Conservation (phyloP, 2,888 invertebrate species). For the Drosophila melanosoma region DNA sequence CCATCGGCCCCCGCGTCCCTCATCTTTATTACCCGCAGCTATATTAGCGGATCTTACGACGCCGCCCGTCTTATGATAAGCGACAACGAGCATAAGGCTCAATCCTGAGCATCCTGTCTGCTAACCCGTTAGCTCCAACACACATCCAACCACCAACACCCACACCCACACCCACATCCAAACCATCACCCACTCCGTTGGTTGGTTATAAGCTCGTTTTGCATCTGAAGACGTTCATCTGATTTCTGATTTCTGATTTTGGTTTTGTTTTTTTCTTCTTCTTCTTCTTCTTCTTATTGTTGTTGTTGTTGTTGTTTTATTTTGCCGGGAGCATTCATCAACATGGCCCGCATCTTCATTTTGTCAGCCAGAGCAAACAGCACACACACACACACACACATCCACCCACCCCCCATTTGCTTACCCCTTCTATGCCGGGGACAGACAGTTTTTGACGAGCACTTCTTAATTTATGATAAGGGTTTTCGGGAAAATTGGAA, state of each 20-base stretch:
- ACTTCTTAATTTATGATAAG: constrained; percentile 82
- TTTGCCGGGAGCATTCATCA: constrained; percentile 67
- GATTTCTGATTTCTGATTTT: constrained; percentile 65
- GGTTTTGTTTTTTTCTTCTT: constrained; percentile 37
- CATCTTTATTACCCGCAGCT: constrained; percentile 55
- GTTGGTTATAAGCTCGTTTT: constrained; percentile 37
- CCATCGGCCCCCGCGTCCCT: background rate
- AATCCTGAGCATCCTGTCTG: constrained; percentile 41
- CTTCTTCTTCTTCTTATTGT: no score
- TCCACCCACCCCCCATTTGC: constrained; percentile 3
- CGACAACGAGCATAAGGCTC: constrained; percentile 74
- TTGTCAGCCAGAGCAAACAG: constrained; percentile 65
- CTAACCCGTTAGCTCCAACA: constrained; percentile 31
- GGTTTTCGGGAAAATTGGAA: constrained; percentile 81
- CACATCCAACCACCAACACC: background rate
- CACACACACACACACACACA: constrained; percentile 31
- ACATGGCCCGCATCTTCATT: constrained; percentile 76
- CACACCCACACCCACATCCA: background rate
- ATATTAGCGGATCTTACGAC: constrained; percentile 69
- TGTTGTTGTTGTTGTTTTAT: background rate
- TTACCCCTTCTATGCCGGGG: constrained; percentile 30
- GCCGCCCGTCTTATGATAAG: constrained; percentile 69
- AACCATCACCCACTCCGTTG: background rate
- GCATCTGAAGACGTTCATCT: constrained; percentile 55
- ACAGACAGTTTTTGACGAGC: constrained; percentile 81